Base-by-base conservation (phyloP, 2,797 vertebrate species). In the Sebastes diploproa region DNA sequence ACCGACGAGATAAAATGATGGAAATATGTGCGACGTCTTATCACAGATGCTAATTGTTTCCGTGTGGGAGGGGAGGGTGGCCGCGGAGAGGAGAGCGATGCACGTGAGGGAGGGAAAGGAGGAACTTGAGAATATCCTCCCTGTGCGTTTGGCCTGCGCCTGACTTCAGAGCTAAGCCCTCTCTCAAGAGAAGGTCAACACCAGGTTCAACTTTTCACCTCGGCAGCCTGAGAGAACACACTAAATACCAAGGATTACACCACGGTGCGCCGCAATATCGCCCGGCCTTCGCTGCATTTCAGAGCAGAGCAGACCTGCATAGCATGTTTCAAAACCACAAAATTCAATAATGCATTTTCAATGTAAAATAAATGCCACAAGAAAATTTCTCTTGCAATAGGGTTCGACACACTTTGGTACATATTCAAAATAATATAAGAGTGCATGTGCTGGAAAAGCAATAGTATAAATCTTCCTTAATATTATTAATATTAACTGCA, bases 11-110 rank as follows among this genome's bases (percentile, higher is more conserved):
- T 93, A 93, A 94, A 91, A 89, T 88, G 85, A 78, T 84, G 85
- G 85, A 95, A 96, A 95, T 94, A 95, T 95, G 94, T 91, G 87
- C 89, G 86, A 66, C 77, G 85, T 92, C 92, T 95, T 95, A 95
- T 96, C 95, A 81, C 82, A 90, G 89, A 94, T 86, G 89, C 88
- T 92, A 92, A 95, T 94, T 93, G 93, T 93, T 95, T 95, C 93
- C 90, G 87, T 78, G 89, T 93, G 92, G 80, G 78, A 88, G 80
- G 81, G 80, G 88, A 79, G 69, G 54, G 73, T 36, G 23, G 77
- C 25, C 25, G 38, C 50, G 76, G 69, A 80, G 81, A 68, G 75
- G 68, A 71, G 80, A 71, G 80, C 8, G 8, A 67, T 83, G 82
- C 79, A 78, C 56, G 65, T 86, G 90, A 92, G 88, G 88, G 88